These are phyloP conservation scores for Yponomeuta malinellus DNA, from an alignment of 2,888 invertebrate species.

Conservation along the genomic window DNA sequence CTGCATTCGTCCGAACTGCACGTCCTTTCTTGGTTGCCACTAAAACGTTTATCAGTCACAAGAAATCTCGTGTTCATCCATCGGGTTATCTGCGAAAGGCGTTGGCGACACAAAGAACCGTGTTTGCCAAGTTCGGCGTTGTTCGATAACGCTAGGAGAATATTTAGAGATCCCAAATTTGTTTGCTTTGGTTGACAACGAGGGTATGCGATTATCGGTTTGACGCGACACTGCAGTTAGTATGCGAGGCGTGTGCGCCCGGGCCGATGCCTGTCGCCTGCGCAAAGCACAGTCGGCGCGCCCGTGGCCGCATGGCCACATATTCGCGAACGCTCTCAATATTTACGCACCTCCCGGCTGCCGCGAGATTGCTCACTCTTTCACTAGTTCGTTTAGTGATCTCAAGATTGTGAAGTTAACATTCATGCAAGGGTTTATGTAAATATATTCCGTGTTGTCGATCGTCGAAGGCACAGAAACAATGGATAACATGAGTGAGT, in stretches of 20 bases:
- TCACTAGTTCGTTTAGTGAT: constrained; percentile 4
- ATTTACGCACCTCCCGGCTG: background rate
- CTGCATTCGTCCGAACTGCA: background rate
- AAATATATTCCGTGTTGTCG: constrained; percentile 4
- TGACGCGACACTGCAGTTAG: constrained; percentile 59
- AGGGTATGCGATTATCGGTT: constrained; percentile 52
- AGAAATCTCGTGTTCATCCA: constrained; percentile 39
- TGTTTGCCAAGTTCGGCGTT: constrained; percentile 50
- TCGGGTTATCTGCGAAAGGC: constrained; percentile 45
- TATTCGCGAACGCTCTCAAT: constrained; percentile 13
- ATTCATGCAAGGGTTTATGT: constrained; percentile 2
- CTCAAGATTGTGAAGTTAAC: constrained; percentile 1
- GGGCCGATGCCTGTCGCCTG: constrained; percentile 60
- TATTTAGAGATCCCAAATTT: constrained; percentile 58
- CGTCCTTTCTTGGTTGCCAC: background rate
- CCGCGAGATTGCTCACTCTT: background rate
- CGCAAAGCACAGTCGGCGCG: constrained; percentile 35
- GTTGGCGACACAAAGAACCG: constrained; percentile 46
- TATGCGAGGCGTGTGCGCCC: constrained; percentile 68
- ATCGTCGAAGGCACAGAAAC: constrained; percentile 18
- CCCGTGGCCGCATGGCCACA: constrained; percentile 25
- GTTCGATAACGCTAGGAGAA: constrained; percentile 50
- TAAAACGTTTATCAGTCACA: constrained; percentile 32
- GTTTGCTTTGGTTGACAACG: constrained; percentile 58
- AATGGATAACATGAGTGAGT: constrained; percentile 42